Percentiles rank a stretch among this genome's conserved stretches.
Evolutionary conservation across 1,140 invertebrate species (phyloP).

Genomic region (Bacillus rossius): DNA sequence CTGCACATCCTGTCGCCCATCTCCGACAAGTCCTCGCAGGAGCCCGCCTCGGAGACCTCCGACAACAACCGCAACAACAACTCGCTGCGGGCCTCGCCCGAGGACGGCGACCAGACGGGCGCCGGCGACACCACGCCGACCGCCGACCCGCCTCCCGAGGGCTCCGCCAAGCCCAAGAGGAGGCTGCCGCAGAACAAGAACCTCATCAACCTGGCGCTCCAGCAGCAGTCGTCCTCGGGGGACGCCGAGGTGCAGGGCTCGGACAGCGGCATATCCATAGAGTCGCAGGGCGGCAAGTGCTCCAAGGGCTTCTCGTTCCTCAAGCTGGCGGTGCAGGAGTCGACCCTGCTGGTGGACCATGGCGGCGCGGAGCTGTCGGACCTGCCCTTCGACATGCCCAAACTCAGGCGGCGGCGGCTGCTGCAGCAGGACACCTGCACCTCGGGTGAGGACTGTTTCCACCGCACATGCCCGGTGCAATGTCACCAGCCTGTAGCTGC

Average conservation of each 20-base stretch:
- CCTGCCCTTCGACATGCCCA: slow-evolving; percentile 88
- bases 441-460: slow-evolving; percentile 40
- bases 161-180: slow-evolving; percentile 43
- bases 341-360: neutral
- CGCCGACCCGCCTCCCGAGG: neutral
- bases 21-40: slow-evolving; percentile 85
- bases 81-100: slow-evolving; percentile 62
- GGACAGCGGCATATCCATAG: slow-evolving; percentile 79
- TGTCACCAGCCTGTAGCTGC: too few relatives aligned
- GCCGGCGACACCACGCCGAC: slow-evolving; percentile 21
- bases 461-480: too few relatives aligned
- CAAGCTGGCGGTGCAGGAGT: neutral
- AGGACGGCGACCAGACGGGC: slow-evolving; percentile 46
- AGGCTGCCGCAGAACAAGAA: slow-evolving; percentile 68
- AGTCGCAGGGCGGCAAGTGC: slow-evolving; percentile 55
- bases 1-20: slow-evolving; percentile 82
- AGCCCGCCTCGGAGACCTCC: slow-evolving; percentile 70
- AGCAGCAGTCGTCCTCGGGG: slow-evolving; percentile 47
- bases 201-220: slow-evolving; percentile 60
- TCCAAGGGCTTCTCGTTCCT: slow-evolving; percentile 1
- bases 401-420: slow-evolving; percentile 62
- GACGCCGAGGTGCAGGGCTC: slow-evolving; percentile 67
- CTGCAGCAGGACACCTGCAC: slow-evolving; percentile 54
- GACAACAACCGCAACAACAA: slow-evolving; percentile 74
- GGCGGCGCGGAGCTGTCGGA: slow-evolving; percentile 55